These are phyloP conservation scores for Sminthurides bifidus DNA, from an alignment of 1,140 invertebrate species.

Conservation along the genomic window DNA sequence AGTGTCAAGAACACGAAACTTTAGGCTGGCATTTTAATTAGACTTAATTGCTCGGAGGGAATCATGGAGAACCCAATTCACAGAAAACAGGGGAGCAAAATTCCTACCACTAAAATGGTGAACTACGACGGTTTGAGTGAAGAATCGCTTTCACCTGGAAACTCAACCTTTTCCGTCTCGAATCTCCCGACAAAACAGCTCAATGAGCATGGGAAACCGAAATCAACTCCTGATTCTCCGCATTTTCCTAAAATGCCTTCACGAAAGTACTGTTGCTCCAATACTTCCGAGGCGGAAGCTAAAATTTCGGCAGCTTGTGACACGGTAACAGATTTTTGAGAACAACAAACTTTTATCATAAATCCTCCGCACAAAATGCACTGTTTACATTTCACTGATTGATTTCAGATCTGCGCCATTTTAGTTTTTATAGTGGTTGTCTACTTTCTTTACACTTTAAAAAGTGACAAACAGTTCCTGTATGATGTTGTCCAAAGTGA, in stretches of 20 bases:
- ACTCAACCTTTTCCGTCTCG: not conserved
- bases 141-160: not conserved
- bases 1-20: no score
- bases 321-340: constrained; percentile 11
- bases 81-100: no score
- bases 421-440: not conserved
- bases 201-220: no score
- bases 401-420: not conserved
- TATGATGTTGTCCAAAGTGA: not conserved
- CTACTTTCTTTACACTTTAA: not conserved
- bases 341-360: not conserved
- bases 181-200: not conserved
- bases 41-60: no score
- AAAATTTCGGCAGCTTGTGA: constrained; percentile 15
- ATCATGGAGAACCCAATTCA: no score
- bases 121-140: no score
- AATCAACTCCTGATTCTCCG: no score
- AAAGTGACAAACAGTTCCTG: not conserved
- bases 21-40: no score
- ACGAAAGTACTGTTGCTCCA: constrained; percentile 23
- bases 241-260: no score
- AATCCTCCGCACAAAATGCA: no score
- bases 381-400: no score
- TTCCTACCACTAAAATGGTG: no score
- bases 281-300: constrained; percentile 13